These are phyloP conservation scores for Metacarcinus magister DNA, from an alignment of 2,888 invertebrate species.

Conservation along the genomic window DNA sequence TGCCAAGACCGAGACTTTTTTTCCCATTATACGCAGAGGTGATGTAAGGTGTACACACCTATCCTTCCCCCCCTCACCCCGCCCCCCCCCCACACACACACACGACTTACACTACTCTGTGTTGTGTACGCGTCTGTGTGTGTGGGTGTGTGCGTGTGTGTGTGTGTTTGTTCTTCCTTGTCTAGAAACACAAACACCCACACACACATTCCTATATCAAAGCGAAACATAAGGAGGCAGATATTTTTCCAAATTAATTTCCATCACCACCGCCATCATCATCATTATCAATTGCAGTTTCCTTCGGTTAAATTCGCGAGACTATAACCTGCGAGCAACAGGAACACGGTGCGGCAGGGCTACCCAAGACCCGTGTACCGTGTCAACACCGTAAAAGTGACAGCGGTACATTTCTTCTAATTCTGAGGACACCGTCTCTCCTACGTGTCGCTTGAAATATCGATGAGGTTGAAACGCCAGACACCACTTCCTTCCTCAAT, in stretches of 20 bases:
- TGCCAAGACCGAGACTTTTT: background rate
- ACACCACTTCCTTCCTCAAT: conserved; percentile 6
- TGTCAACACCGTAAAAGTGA: background rate
- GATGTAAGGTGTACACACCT: background rate
- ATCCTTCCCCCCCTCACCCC: too few relatives aligned
- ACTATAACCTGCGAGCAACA: background rate
- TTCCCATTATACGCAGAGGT: background rate
- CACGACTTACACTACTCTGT: too few relatives aligned
- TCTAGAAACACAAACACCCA: too few relatives aligned
- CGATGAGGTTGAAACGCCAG: background rate
- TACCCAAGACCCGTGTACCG: background rate
- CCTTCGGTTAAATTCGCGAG: background rate
- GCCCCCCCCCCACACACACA: too few relatives aligned
- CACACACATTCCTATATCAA: too few relatives aligned
- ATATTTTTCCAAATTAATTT: too few relatives aligned
- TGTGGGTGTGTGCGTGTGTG: too few relatives aligned
- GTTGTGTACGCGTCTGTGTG: too few relatives aligned
- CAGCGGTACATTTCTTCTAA: conserved; percentile 15
- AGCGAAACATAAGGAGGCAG: too few relatives aligned
- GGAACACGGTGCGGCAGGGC: background rate
- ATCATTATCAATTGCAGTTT: too few relatives aligned
- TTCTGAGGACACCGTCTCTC: background rate
- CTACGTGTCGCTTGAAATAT: background rate
- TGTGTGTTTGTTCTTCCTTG: too few relatives aligned
- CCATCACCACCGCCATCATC: too few relatives aligned